Evolutionary conservation across 2,113 vertebrate genomes (phyloP).

Genomic region (Tor tambroides): DNA sequence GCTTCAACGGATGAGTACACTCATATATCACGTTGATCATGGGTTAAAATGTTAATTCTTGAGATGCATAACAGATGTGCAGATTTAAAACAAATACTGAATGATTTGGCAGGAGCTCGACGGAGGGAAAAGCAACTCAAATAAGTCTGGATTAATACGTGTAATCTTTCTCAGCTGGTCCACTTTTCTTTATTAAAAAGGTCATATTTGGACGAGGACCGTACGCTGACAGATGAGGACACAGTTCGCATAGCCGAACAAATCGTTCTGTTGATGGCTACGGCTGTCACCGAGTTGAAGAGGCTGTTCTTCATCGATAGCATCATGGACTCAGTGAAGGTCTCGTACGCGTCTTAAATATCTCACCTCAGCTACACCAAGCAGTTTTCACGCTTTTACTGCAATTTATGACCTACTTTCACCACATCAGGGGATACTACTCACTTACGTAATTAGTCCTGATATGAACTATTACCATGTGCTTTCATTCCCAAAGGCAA

Average conservation of each 20-base stretch:
- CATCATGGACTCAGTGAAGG: conserved; percentile 88
- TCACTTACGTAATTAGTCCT: conserved; percentile 26
- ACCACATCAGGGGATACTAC: conserved; percentile 26
- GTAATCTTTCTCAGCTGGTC: conserved; percentile 26
- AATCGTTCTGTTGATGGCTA: conserved; percentile 73
- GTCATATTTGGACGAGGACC: conserved; percentile 79
- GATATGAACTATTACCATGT: conserved; percentile 14
- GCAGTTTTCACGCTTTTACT: neutral
- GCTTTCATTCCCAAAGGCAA: conserved; percentile 23
- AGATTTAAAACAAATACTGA: neutral
- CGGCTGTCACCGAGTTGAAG: conserved; percentile 77
- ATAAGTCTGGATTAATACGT: neutral
- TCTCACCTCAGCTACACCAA: conserved; percentile 9
- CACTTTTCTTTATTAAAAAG: conserved; percentile 67
- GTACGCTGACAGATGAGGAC: conserved; percentile 82
- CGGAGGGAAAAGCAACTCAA: neutral
- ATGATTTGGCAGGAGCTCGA: neutral
- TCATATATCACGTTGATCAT: neutral
- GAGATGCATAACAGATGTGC: neutral
- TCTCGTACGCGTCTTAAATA: conserved; percentile 55
- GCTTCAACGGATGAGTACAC: neutral
- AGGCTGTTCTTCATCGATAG: conserved; percentile 86
- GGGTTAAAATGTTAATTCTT: conserved; percentile 2
- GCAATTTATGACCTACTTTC: conserved; percentile 35
- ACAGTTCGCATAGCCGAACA: conserved; percentile 79